A percentile compares a stretch with the other conserved stretches of the same genome.
Evolutionary conservation across 2,888 invertebrate species (phyloP).

Genomic region (Polylopha cassiicola): DNA sequence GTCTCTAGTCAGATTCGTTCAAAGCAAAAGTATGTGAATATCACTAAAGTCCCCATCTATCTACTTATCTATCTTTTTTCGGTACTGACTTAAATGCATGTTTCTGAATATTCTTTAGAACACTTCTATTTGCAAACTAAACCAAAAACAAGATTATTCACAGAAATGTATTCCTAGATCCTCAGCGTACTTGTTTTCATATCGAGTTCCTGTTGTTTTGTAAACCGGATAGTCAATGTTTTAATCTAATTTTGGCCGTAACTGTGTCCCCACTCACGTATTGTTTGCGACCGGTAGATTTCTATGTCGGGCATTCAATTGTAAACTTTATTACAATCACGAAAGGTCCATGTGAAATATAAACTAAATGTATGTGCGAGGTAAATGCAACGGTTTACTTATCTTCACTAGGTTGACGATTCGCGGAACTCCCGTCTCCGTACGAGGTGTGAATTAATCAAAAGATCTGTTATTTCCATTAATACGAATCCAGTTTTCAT

Average conservation of each 20-base stretch:
- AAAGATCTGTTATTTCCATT: constrained; percentile 10
- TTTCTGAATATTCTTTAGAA: too few species aligned
- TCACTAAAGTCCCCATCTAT: too few species aligned
- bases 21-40: too few species aligned
- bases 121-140: too few species aligned
- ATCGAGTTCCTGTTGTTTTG: constrained; percentile 11
- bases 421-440: constrained; percentile 9
- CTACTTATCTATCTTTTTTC: too few species aligned
- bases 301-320: background rate
- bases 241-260: constrained; percentile 5
- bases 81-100: too few species aligned
- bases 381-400: constrained; percentile 10
- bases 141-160: too few species aligned
- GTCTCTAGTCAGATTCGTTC: too few species aligned
- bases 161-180: constrained; percentile 9
- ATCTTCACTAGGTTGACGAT: constrained; percentile 8
- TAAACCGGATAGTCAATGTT: constrained; percentile 6
- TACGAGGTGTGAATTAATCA: constrained; percentile 15
- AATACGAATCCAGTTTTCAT: background rate
- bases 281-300: background rate
- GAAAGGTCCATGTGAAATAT: background rate
- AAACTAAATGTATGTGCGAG: constrained; percentile 9
- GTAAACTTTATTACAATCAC: background rate
- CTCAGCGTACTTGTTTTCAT: constrained; percentile 2
- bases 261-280: constrained; percentile 15